phyloP scores from a whole-genome alignment of 2,797 vertebrate genomes.

The Cossypha niveicapilla region DNA sequence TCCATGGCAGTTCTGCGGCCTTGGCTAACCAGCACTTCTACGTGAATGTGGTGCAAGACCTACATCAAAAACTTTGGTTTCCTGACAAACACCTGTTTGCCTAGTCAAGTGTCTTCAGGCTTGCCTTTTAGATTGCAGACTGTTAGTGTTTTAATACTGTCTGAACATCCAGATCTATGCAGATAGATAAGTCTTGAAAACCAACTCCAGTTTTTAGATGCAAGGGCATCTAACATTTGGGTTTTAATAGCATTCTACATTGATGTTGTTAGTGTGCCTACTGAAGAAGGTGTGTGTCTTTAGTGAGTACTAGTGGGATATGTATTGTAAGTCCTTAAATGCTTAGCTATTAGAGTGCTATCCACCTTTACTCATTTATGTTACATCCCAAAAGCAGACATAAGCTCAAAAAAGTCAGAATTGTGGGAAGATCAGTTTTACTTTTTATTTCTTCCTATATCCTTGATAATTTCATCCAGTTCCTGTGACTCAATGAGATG shows the following conservation, averaged over 20 bases:
- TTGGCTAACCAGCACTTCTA: fast-evolving
- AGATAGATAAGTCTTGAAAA: background rate
- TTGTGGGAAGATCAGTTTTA: background rate
- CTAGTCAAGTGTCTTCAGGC: background rate
- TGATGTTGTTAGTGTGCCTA: background rate
- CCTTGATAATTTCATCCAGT: background rate
- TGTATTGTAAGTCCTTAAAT: background rate
- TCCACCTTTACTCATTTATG: background rate
- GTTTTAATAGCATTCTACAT: background rate
- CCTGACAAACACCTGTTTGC: background rate
- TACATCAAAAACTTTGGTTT: background rate
- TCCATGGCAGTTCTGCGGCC: background rate
- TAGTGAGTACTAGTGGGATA: background rate
- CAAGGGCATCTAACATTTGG: background rate
- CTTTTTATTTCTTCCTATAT: background rate
- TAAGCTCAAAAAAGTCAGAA: background rate
- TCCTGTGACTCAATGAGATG: background rate
- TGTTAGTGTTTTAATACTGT: background rate
- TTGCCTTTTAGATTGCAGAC: background rate
- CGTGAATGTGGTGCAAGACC: fast-evolving
- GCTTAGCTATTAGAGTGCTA: background rate
- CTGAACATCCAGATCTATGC: background rate
- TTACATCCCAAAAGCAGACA: background rate
- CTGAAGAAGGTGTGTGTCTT: background rate
- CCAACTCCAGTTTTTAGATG: background rate